These are phyloP conservation scores for Melanerpes aurifrons DNA, from an alignment of 2,113 vertebrate genomes.

Conservation along the genomic window DNA sequence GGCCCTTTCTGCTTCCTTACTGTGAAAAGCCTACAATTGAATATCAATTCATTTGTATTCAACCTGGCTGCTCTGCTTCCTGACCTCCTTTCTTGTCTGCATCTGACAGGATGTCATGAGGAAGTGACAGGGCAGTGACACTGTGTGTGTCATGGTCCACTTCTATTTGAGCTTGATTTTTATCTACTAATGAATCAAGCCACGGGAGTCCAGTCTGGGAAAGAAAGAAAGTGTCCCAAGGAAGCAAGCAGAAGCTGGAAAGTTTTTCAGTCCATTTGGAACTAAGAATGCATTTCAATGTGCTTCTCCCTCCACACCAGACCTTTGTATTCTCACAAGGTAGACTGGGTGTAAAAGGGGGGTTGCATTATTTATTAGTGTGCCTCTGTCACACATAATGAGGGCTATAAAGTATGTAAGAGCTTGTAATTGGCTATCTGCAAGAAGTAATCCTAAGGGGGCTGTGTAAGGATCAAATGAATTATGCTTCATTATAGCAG, in stretches of 20 bases:
- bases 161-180: slow-evolving; percentile 61
- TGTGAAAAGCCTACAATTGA: not conserved
- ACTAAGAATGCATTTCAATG: slow-evolving; percentile 50
- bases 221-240: not conserved
- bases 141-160: slow-evolving; percentile 15
- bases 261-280: slow-evolving; percentile 53
- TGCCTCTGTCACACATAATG: slow-evolving; percentile 62
- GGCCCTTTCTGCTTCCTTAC: slow-evolving; percentile 8
- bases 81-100: slow-evolving; percentile 30
- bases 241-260: slow-evolving; percentile 1
- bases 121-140: slow-evolving; percentile 27
- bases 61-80: not conserved
- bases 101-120: slow-evolving; percentile 15
- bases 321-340: slow-evolving; percentile 43
- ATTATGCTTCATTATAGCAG: slow-evolving; percentile 69
- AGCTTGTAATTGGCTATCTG: slow-evolving; percentile 70
- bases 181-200: slow-evolving; percentile 44
- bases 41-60: slow-evolving; percentile 38
- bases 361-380: slow-evolving; percentile 69
- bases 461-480: slow-evolving; percentile 67
- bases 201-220: slow-evolving; percentile 20
- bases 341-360: slow-evolving; percentile 42
- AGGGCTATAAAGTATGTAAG: slow-evolving; percentile 60
- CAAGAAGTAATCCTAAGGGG: slow-evolving; percentile 57
- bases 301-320: not conserved